Conservation (phyloP, 2,113 vertebrate genomes). For the Lophochroa leadbeateri region DNA sequence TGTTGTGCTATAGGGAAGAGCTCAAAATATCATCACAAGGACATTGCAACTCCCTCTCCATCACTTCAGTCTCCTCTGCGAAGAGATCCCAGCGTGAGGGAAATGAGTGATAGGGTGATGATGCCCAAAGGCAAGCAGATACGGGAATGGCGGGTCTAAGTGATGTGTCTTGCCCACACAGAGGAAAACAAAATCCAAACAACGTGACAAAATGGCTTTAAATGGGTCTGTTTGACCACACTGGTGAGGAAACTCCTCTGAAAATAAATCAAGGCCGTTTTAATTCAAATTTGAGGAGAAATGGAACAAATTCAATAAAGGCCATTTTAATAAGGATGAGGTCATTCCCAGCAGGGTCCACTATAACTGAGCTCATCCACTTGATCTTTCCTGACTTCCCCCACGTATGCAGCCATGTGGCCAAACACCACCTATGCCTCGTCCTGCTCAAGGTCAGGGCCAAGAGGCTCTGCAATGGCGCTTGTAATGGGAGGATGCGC, state of each 20-base stretch:
- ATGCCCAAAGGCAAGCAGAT: background rate
- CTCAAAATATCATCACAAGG: background rate
- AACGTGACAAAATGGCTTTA: background rate
- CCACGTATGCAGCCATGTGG: background rate
- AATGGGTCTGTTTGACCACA: background rate
- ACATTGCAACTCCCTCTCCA: background rate
- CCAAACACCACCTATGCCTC: background rate
- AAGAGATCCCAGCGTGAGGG: rapidly evolving
- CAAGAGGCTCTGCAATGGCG: background rate
- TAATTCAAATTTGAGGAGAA: background rate
- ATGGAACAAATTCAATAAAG: background rate
- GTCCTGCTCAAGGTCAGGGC: background rate
- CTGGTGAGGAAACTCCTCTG: background rate
- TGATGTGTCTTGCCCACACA: background rate
- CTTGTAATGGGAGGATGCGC: background rate
- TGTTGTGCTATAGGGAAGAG: background rate
- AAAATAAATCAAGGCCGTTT: background rate
- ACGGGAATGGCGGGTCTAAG: rapidly evolving
- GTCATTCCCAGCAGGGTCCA: background rate
- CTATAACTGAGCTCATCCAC: background rate
- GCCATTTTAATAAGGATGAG: background rate
- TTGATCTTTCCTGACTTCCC: background rate
- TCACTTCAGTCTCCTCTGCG: background rate
- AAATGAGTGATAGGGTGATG: background rate
- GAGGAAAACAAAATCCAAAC: background rate